Evolutionary conservation across 2,113 vertebrate genomes (phyloP).

Genomic region (Isurus oxyrinchus): DNA sequence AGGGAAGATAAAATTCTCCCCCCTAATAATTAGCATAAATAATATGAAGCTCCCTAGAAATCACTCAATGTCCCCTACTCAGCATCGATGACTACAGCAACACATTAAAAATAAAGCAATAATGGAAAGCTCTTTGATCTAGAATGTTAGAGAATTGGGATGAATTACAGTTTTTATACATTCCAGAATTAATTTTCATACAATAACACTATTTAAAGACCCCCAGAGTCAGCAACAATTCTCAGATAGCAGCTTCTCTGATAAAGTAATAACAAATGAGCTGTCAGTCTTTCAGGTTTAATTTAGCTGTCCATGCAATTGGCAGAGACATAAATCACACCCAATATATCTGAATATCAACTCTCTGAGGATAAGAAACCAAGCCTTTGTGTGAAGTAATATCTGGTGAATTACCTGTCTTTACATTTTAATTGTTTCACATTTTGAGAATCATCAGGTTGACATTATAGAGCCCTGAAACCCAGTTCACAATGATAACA

Average conservation of each 20-base stretch:
- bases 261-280: constrained; percentile 1
- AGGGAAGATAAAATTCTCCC: neutral
- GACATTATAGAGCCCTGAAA: neutral
- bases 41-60: neutral
- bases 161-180: neutral
- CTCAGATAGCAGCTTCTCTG: neutral
- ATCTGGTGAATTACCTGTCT: neutral
- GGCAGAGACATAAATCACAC: neutral
- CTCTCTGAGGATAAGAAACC: neutral
- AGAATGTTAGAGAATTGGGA: neutral
- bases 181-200: neutral
- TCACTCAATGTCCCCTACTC: neutral
- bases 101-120: neutral
- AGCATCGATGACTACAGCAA: neutral
- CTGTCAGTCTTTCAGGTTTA: neutral
- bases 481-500: neutral
- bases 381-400: neutral
- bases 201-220: neutral
- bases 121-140: neutral
- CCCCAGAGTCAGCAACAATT: neutral
- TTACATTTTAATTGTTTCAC: neutral
- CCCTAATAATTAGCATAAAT: neutral
- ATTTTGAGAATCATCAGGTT: neutral
- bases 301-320: neutral
- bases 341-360: neutral